A percentile compares a stretch with the other conserved stretches of the same genome.
Conservation (phyloP, 1,140 invertebrate species). For the Drosophila grimshawi region DNA sequence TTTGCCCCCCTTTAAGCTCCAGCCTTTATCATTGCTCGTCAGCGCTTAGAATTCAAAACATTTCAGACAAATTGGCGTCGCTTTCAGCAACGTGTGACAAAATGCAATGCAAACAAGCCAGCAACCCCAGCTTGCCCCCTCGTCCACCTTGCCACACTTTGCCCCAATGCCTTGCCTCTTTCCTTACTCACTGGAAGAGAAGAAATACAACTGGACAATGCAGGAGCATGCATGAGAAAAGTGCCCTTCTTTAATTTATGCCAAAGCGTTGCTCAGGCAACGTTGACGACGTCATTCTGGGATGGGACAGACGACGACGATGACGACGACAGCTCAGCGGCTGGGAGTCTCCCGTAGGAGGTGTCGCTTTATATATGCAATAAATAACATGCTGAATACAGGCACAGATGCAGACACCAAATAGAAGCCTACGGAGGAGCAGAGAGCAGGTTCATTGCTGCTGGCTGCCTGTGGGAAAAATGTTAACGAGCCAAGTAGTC, state of each 20-base stretch:
- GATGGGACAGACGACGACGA: not conserved
- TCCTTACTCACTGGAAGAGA: not conserved
- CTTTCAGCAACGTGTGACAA: conserved; percentile 79
- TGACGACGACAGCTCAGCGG: not conserved
- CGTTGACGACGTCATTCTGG: conserved; percentile 77
- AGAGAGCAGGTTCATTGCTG: conserved; percentile 1
- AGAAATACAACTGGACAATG: conserved; percentile 54
- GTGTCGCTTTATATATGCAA: conserved; percentile 80
- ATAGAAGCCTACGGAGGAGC: conserved; percentile 4
- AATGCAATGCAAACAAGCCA: conserved; percentile 72
- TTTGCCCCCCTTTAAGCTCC: not conserved
- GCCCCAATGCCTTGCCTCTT: not conserved
- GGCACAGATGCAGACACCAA: not conserved
- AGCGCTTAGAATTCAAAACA: conserved; percentile 79
- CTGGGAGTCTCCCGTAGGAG: conserved; percentile 20
- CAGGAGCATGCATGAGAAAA: conserved; percentile 23
- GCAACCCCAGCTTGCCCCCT: not conserved
- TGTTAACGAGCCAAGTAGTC: conserved; percentile 70
- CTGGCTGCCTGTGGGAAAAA: conserved; percentile 62
- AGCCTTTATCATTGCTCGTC: not conserved
- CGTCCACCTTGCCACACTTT: not conserved
- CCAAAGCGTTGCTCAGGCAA: conserved; percentile 74
- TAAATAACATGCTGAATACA: conserved; percentile 65
- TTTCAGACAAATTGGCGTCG: conserved; percentile 82
- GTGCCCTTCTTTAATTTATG: conserved; percentile 79